phyloP scores from a whole-genome alignment of 1,140 invertebrate genomes.

The Drosophila obscura region DNA sequence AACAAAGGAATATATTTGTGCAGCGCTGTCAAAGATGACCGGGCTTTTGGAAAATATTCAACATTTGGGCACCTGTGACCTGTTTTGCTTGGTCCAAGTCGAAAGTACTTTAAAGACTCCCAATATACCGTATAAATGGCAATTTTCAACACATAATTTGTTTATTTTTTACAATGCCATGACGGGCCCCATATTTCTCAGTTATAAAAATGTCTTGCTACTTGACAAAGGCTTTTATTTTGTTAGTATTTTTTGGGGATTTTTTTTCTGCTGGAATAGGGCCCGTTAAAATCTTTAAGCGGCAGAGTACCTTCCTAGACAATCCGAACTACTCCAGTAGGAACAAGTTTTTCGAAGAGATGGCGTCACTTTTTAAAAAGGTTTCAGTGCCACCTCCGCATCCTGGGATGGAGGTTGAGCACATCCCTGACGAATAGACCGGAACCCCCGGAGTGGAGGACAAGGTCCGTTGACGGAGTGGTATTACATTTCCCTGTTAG shows the following conservation, averaged over 20 bases:
- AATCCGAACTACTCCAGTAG: slow-evolving; percentile 41
- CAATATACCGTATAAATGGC: neutral
- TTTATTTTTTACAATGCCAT: neutral
- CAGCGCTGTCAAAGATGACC: neutral
- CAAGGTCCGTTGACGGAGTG: neutral
- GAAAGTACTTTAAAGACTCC: too few species aligned
- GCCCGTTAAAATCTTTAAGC: neutral
- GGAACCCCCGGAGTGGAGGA: neutral
- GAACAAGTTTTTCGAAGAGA: neutral
- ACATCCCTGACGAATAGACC: neutral
- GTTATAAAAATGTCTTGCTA: neutral
- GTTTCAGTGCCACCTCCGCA: neutral
- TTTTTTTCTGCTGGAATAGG: neutral
- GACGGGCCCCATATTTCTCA: too few species aligned
- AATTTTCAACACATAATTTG: neutral
- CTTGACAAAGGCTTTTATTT: neutral
- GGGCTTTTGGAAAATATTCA: neutral
- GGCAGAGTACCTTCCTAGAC: slow-evolving; percentile 20
- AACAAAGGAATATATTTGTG: neutral
- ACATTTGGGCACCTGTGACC: too few species aligned
- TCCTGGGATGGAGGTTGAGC: neutral
- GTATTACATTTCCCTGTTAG: slow-evolving; percentile 1
- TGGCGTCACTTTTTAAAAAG: neutral
- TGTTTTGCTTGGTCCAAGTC: too few species aligned
- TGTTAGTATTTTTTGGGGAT: neutral